Evolutionary conservation across 2,797 vertebrate genomes (phyloP).

Genomic region (Balearica regulorum): DNA sequence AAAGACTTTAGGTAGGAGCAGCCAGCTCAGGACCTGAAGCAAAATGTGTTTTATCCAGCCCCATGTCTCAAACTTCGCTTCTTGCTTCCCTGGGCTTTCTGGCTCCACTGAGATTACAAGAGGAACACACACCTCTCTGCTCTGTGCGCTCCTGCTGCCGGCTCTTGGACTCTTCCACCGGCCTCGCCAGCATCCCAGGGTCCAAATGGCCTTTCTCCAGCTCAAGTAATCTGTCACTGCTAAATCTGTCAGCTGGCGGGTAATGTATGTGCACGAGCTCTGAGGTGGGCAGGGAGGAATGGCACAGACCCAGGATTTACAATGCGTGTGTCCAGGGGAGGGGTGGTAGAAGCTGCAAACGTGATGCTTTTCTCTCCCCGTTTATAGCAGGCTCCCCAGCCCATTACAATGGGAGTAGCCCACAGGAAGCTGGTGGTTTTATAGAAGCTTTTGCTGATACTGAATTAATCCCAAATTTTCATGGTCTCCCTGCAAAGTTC

Average conservation of each 20-base stretch:
- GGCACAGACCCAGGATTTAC: not conserved
- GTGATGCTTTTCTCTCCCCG: not conserved
- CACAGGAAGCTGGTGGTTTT: not conserved
- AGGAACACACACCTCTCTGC: not conserved
- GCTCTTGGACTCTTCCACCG: not conserved
- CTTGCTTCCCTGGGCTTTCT: not conserved
- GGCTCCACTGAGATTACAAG: not conserved
- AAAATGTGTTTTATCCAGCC: not conserved
- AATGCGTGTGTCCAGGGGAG: not conserved
- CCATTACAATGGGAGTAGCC: not conserved
- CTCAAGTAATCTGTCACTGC: conserved; percentile 26
- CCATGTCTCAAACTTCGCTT: not conserved
- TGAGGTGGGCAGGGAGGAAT: not conserved
- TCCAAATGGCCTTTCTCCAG: conserved; percentile 56
- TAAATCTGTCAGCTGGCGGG: conserved; percentile 26
- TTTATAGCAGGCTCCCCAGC: not conserved
- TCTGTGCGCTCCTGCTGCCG: accelerated
- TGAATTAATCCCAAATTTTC: not conserved
- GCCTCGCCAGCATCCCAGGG: not conserved
- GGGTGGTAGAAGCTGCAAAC: not conserved
- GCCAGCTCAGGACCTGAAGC: not conserved
- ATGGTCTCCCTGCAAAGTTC: not conserved
- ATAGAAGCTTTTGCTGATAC: not conserved
- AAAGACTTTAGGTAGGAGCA: not conserved
- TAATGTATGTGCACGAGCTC: not conserved